Percentiles rank a stretch among this genome's conserved stretches.
phyloP scores from a whole-genome alignment of 2,113 vertebrate genomes.

The Bettongia penicillata region DNA sequence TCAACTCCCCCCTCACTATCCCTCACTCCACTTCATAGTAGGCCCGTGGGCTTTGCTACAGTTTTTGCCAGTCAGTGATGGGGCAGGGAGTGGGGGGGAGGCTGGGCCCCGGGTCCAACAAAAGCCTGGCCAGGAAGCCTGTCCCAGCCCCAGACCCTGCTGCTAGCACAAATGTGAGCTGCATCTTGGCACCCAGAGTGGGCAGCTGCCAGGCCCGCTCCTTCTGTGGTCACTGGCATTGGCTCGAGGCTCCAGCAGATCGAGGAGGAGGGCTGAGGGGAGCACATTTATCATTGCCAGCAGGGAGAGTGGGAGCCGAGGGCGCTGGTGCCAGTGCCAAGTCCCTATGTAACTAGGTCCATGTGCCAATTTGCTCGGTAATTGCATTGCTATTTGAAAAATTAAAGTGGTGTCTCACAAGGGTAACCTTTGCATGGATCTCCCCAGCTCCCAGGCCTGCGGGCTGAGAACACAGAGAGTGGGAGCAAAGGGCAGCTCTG shows the following conservation, averaged over 20 bases:
- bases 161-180: slow-evolving; percentile 67
- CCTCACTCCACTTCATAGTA: slow-evolving; percentile 72
- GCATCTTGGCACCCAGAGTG: slow-evolving; percentile 81
- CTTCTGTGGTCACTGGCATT: slow-evolving; percentile 79
- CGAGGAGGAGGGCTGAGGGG: slow-evolving; percentile 74
- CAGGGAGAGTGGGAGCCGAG: rapidly evolving
- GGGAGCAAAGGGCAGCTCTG: slow-evolving; percentile 43
- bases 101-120: slow-evolving; percentile 76
- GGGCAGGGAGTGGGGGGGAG: slow-evolving; percentile 48
- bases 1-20: slow-evolving; percentile 42
- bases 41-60: slow-evolving; percentile 77
- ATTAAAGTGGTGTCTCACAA: slow-evolving; percentile 75
- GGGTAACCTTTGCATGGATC: slow-evolving; percentile 56
- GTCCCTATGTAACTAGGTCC: slow-evolving; percentile 80
- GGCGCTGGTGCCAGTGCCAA: slow-evolving; percentile 78
- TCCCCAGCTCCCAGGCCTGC: slow-evolving; percentile 29
- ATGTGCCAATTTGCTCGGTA: slow-evolving; percentile 83
- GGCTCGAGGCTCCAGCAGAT: slow-evolving; percentile 76
- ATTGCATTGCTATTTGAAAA: slow-evolving; percentile 86
- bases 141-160: slow-evolving; percentile 67
- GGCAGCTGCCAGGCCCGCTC: slow-evolving; percentile 83
- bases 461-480: slow-evolving; percentile 47
- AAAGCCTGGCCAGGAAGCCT: slow-evolving; percentile 77
- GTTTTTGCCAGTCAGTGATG: slow-evolving; percentile 72
- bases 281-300: slow-evolving; percentile 84